Base-by-base conservation (phyloP, 2,113 vertebrate species). In the Lepus timidus region DNA sequence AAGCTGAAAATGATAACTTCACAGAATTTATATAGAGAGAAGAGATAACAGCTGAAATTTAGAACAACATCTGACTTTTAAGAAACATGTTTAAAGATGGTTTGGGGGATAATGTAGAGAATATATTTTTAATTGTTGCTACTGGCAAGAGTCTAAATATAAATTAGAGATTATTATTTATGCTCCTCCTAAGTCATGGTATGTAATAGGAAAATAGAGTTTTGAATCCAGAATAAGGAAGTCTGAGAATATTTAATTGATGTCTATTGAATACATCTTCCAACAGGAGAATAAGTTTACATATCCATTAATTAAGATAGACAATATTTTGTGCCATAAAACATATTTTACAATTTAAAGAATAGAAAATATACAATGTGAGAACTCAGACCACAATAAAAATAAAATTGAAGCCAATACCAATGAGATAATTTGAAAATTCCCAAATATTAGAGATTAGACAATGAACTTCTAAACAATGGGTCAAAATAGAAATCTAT, bases 1-100 rank as follows among this genome's bases (percentile, higher is more conserved):
- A 5, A 91, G 78, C 10, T 91, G 64, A 58, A 78, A 91, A 91
- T 58, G 55, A 94, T 8, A 91, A 52, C 88, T 85, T 91, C 88
- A 71, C 22, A 85, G 68, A 80, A 85, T 82, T n/a, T 55, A 31
- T 68, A 12, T 51, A 82, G 7, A 73, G 74, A 78, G 64, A 81
- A 85, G 23, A 70, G 33, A 51, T 93, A 76, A 85, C 3, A 74
- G 11, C 71, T 91, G 70, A 16, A 95, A 93, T 58, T 67, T 4
- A 85, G 20, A 85, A 82, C 44, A 93, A 64, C 16, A 85, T 39
- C 16, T 79, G 17, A 80, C 58, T 79, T 93, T 87, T 74, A 80
- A 67, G 51, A 91, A 95, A 65, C 39, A 6, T 11, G 65, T 27
- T 96, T 83, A 93, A 67, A 86, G 75, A 51, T 3, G 14, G 22